phyloP scores from a whole-genome alignment of 2,888 invertebrate species.

The Cheilosia vernalis region DNA sequence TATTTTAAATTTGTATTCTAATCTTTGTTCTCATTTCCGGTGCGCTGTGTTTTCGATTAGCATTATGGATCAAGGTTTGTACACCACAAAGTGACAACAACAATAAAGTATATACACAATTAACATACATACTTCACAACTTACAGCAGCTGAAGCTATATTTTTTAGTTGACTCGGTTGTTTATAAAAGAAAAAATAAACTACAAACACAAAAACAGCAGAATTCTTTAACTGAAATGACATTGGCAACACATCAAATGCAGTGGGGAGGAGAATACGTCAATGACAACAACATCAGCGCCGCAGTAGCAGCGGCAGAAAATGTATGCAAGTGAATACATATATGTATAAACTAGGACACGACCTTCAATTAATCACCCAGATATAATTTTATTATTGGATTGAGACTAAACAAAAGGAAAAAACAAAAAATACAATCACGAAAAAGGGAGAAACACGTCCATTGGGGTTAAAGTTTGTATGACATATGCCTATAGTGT shows the following conservation, averaged over 20 bases:
- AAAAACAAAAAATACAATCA: constrained; percentile 15
- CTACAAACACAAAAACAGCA: not conserved
- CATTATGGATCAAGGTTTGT: constrained; percentile 59
- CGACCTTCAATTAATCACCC: constrained; percentile 69
- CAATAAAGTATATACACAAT: constrained; percentile 6
- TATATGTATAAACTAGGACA: constrained; percentile 56
- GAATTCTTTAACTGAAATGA: constrained; percentile 60
- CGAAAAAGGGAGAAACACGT: constrained; percentile 6
- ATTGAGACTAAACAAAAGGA: constrained; percentile 33
- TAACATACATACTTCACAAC: constrained; percentile 9
- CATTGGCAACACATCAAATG: constrained; percentile 72
- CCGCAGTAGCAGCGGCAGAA: constrained; percentile 33
- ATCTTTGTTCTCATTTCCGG: constrained; percentile 49
- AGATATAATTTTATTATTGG: constrained; percentile 67
- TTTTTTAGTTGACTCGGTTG: constrained; percentile 40
- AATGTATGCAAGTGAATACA: constrained; percentile 16
- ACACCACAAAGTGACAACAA: constrained; percentile 10
- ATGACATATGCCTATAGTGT: not conserved
- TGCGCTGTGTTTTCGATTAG: constrained; percentile 46
- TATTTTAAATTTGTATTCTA: constrained; percentile 4
- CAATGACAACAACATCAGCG: constrained; percentile 49
- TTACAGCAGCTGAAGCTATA: constrained; percentile 12
- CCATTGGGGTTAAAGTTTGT: constrained; percentile 23
- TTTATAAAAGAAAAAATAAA: constrained; percentile 28
- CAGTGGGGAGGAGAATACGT: constrained; percentile 52